Percentiles rank a stretch among this genome's conserved stretches.
These are phyloP conservation scores for Caloenas nicobarica DNA, from an alignment of 2,113 vertebrate species.

Conservation along the genomic window DNA sequence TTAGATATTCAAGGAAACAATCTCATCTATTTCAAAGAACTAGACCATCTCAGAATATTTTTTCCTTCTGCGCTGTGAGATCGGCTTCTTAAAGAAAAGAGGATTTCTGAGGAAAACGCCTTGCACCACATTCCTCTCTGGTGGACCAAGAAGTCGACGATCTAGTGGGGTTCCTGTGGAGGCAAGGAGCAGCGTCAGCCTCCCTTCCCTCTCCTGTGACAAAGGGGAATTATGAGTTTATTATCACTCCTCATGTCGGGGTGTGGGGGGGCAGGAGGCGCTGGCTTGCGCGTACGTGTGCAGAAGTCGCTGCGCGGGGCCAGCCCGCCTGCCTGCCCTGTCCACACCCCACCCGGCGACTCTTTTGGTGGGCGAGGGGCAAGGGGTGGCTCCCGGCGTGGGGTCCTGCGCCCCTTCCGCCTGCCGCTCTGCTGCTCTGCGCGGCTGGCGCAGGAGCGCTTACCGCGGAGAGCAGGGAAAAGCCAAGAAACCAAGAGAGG, in stretches of 20 bases:
- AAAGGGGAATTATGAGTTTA: background rate
- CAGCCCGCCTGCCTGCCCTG: background rate
- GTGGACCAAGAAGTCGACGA: background rate
- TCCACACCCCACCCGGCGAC: accelerated
- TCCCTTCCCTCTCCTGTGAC: background rate
- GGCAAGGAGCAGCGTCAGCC: background rate
- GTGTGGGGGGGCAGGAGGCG: background rate
- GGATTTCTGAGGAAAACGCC: background rate
- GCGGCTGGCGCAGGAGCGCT: background rate
- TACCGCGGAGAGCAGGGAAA: background rate
- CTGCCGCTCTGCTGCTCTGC: background rate
- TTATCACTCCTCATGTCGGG: background rate
- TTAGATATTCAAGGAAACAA: conserved; percentile 57
- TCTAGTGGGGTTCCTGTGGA: background rate
- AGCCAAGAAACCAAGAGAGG: background rate
- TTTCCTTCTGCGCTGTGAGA: background rate
- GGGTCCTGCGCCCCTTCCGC: background rate
- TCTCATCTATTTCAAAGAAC: conserved; percentile 37
- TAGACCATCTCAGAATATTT: background rate
- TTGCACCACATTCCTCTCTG: background rate
- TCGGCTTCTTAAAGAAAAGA: background rate
- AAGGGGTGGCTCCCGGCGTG: accelerated
- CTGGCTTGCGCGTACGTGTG: background rate
- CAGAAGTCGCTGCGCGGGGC: background rate
- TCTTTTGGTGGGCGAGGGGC: background rate